Percentiles rank a stretch among this genome's conserved stretches.
These are phyloP conservation scores for Aeoliscus strigatus DNA, from an alignment of 2,797 vertebrate species.

Conservation along the genomic window DNA sequence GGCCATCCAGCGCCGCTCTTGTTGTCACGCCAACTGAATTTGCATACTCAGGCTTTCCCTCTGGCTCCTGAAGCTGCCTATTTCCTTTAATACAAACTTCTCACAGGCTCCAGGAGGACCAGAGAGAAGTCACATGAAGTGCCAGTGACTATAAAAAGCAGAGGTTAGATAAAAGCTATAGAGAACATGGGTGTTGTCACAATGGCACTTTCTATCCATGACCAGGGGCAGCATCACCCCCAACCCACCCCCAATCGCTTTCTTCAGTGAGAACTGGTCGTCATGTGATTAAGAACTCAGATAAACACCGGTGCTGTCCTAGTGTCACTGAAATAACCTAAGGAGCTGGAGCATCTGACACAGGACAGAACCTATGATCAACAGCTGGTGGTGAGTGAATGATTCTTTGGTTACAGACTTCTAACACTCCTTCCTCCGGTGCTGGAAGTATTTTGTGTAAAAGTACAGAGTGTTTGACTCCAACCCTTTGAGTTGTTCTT, in stretches of 20 bases:
- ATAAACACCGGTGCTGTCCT: constrained; percentile 38
- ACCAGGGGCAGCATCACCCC: constrained; percentile 54
- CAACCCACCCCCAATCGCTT: constrained; percentile 33
- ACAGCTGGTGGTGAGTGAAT: constrained; percentile 31
- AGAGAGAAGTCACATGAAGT: constrained; percentile 73
- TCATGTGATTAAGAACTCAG: constrained; percentile 46
- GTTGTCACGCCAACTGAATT: constrained; percentile 18
- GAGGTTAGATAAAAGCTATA: constrained; percentile 70
- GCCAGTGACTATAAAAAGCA: constrained; percentile 67
- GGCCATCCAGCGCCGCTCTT: constrained; percentile 17
- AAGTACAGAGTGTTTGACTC: too few species aligned
- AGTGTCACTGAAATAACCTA: constrained; percentile 50
- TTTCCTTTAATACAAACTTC: constrained; percentile 45
- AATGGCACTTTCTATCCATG: constrained; percentile 71
- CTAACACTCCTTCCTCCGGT: constrained; percentile 11
- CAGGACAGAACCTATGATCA: constrained; percentile 56
- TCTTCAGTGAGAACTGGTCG: constrained; percentile 53
- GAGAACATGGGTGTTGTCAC: constrained; percentile 68
- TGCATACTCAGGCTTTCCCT: constrained; percentile 36
- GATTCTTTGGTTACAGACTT: constrained; percentile 20
- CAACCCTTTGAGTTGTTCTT: neutral
- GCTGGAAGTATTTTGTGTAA: constrained; percentile 6
- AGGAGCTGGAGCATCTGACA: constrained; percentile 62
- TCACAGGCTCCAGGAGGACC: constrained; percentile 68
- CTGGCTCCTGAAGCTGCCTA: constrained; percentile 24